Base-by-base conservation (phyloP, 2,888 invertebrate species). In the Dastarcus helophoroides region DNA sequence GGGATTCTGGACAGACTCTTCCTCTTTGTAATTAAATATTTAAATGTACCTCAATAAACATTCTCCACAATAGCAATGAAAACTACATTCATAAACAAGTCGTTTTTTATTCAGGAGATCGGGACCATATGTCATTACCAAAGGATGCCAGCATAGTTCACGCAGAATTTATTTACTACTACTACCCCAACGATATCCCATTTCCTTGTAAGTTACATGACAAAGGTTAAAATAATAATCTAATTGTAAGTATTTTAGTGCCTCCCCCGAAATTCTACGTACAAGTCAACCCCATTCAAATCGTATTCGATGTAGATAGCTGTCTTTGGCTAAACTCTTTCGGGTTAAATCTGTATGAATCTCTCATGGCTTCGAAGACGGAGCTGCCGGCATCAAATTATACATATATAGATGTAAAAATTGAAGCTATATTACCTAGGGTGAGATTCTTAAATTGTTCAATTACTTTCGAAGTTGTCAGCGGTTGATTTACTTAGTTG, bases 251-350 rank as follows among this genome's bases (percentile, higher is more conserved):
- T 26, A 23, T 68, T 71, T 36, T 67, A 94, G 94, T 95, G 42
- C 97, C 97, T 19, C 79, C 91, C 23, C 85, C 94, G 9, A 91
- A 93, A 57, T 71, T 91, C 44, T 95, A 86, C 63, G 78, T 85
- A 8, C 85, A 93, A 53, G 60, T 94, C 14, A 91, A 93, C 61
- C 97, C 97, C 0, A 71, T 95, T 29, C 79, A 85, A 47, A 64
- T 95, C 23, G 76, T 79, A 26, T 78, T 95, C 53, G 95, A 98
- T 60, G 71, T 81, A 32, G 72, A 79, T 38, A 94, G 93, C 32
- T 70, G 89, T 39, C 65, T 95, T 34, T 98, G 97, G 97, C 71
- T 91, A 32, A 90, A 91, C 53, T 86, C 91, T 16, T 95, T 98
- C 60, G 73, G 80, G 16, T 72, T 94, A 31, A 91, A 89, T 66